Conservation (phyloP, 2,888 invertebrate genomes). For the Tanypteryx hageni region DNA sequence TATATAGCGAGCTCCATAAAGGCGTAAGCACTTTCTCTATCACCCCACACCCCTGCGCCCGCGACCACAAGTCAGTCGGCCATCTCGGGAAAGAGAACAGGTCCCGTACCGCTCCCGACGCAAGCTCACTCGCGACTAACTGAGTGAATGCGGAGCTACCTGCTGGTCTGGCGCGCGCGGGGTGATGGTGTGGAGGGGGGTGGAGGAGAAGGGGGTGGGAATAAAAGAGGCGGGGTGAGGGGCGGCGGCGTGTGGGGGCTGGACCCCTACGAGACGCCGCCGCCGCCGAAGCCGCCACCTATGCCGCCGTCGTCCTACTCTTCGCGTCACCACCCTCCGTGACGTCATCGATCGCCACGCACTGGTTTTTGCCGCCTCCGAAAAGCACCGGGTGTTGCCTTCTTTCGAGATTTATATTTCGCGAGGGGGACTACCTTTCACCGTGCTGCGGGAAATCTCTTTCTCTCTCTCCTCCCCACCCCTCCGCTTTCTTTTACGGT, state of each 20-base stretch:
- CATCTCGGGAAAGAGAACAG: not conserved
- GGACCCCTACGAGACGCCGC: constrained; percentile 24
- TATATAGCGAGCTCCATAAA: constrained; percentile 55
- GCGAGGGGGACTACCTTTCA: not conserved
- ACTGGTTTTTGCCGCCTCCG: not conserved
- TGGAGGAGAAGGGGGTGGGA: not conserved
- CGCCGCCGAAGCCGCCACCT: not conserved
- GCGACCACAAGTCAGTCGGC: not conserved
- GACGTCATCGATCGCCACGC: constrained; percentile 44
- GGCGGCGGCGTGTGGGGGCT: not conserved
- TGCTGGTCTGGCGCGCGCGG: constrained; percentile 40
- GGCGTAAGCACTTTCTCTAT: constrained; percentile 59
- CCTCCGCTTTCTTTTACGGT: not conserved
- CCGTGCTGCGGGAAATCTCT: not conserved
- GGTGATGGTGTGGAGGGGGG: not conserved
- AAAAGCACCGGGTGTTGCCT: not conserved
- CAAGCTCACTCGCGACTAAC: constrained; percentile 58
- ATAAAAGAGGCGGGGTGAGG: not conserved
- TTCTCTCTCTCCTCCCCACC: not conserved
- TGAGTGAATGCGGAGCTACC: constrained; percentile 51
- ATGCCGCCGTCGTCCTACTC: not conserved
- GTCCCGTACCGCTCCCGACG: constrained; percentile 7
- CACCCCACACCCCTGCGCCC: constrained; percentile 4
- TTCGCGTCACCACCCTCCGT: constrained; percentile 35
- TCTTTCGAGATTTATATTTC: not conserved